A percentile compares a stretch with the other conserved stretches of the same genome.
These are phyloP conservation scores for Chloropsis hardwickii DNA, from an alignment of 2,113 vertebrate species.

Conservation along the genomic window DNA sequence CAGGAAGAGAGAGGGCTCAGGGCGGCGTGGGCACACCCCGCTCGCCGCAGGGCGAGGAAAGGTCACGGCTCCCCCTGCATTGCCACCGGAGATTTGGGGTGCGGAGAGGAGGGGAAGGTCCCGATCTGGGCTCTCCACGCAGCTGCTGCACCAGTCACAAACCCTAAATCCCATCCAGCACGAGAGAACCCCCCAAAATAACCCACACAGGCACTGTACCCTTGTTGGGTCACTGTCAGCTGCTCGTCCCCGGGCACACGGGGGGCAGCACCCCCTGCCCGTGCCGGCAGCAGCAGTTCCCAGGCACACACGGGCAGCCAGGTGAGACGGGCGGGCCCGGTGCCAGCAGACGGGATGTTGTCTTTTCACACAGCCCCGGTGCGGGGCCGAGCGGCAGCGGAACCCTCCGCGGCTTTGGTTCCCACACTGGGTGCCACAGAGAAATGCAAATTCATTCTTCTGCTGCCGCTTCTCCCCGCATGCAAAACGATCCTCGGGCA, in stretches of 20 bases:
- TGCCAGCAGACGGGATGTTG: constrained; percentile 56
- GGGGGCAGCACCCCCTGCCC: background rate
- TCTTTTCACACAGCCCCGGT: constrained; percentile 59
- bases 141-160: background rate
- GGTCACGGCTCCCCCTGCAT: background rate
- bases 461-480: background rate
- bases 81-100: rapidly evolving
- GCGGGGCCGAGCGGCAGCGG: background rate
- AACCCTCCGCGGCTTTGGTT: constrained; percentile 4
- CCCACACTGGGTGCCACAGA: constrained; percentile 46
- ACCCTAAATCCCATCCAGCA: background rate
- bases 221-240: rapidly evolving
- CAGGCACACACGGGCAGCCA: constrained; percentile 49
- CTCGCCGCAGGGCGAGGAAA: background rate
- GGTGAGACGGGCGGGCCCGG: constrained; percentile 47
- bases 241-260: too few species aligned
- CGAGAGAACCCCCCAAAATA: rapidly evolving
- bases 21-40: background rate
- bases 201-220: rapidly evolving
- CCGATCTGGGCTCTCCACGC: rapidly evolving
- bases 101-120: background rate
- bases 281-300: background rate
- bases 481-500: constrained; percentile 58
- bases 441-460: constrained; percentile 70
- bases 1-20: constrained; percentile 10